Conservation (phyloP, 2,797 vertebrate species). For the Balearica regulorum region DNA sequence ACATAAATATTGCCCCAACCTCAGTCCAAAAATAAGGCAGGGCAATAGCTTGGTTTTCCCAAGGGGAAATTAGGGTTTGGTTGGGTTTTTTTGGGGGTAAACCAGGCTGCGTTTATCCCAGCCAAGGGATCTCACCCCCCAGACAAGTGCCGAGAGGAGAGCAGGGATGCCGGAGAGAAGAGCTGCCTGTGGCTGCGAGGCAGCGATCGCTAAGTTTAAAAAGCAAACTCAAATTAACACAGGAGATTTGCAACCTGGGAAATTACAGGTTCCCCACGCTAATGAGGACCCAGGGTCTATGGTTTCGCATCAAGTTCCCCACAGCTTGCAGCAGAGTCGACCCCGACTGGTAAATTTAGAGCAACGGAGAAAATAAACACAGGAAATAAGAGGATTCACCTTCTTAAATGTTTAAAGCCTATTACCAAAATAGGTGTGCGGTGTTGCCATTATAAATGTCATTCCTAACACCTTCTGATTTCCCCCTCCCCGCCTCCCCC, state of each 20-base stretch:
- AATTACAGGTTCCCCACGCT: neutral
- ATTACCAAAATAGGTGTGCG: constrained; percentile 67
- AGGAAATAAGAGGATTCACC: constrained; percentile 67
- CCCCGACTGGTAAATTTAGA: constrained; percentile 51
- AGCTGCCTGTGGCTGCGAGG: accelerated
- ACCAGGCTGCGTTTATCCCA: accelerated
- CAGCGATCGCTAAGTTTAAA: accelerated
- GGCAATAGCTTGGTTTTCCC: neutral
- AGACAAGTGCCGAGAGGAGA: neutral
- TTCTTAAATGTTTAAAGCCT: constrained; percentile 69
- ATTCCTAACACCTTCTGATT: constrained; percentile 66
- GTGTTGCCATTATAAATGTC: constrained; percentile 53
- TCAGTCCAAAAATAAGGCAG: neutral
- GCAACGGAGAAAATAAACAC: neutral
- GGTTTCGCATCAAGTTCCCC: neutral
- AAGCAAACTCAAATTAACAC: neutral
- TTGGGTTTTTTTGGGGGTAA: neutral
- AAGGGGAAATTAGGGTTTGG: neutral
- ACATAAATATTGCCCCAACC: accelerated
- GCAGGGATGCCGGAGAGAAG: neutral
- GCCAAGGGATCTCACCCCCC: neutral
- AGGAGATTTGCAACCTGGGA: neutral
- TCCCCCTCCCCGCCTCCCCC: constrained; percentile 21
- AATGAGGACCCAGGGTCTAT: neutral
- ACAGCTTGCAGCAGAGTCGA: neutral